Evolutionary conservation across 2,888 invertebrate species (phyloP).

Genomic region (Euplexia lucipara): DNA sequence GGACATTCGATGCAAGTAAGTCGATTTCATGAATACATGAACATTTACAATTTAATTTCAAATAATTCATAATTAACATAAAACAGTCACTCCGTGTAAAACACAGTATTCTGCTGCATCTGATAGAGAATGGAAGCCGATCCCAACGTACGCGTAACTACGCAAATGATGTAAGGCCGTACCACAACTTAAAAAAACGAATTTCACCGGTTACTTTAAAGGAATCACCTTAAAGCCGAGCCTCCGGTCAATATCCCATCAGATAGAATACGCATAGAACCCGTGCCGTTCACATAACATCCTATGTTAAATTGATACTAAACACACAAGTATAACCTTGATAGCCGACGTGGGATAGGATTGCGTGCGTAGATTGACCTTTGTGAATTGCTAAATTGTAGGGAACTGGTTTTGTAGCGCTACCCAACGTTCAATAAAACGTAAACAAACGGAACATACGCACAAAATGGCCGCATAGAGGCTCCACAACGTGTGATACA

Average conservation of each 20-base stretch:
- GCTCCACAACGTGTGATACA: slow-evolving; percentile 37
- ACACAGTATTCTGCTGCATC: too few species aligned
- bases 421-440: slow-evolving; percentile 63
- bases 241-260: slow-evolving; percentile 41
- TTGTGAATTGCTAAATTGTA: slow-evolving; percentile 66
- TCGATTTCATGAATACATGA: too few species aligned
- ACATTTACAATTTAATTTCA: too few species aligned
- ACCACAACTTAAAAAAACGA: too few species aligned
- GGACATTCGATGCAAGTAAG: too few species aligned
- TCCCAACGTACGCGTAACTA: too few species aligned
- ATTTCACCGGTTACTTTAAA: too few species aligned
- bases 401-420: slow-evolving; percentile 64
- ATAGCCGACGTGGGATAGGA: slow-evolving; percentile 56
- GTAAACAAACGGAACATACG: slow-evolving; percentile 67
- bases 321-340: slow-evolving; percentile 62
- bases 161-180: too few species aligned
- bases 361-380: slow-evolving; percentile 67
- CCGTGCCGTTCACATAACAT: slow-evolving; percentile 44
- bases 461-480: slow-evolving; percentile 61
- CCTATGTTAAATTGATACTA: slow-evolving; percentile 61
- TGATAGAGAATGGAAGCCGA: too few species aligned
- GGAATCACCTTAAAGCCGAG: not conserved
- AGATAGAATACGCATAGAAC: slow-evolving; percentile 32
- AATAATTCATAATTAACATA: too few species aligned
- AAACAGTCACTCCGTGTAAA: too few species aligned